phyloP scores from a whole-genome alignment of 1,140 invertebrate species.

The Apis laboriosa region DNA sequence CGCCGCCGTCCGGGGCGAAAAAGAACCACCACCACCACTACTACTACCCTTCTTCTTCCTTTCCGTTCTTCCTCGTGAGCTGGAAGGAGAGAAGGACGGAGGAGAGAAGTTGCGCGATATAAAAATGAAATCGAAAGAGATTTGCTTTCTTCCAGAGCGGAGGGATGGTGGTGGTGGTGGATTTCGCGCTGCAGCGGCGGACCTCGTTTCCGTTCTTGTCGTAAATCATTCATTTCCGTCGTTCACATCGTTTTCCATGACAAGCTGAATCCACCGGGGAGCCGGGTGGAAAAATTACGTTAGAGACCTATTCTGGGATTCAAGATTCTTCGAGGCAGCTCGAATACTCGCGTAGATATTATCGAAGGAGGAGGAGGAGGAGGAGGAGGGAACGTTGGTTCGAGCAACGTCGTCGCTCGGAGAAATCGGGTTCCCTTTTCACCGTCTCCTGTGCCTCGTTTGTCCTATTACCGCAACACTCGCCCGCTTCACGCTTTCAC shows the following conservation, averaged over 20 bases:
- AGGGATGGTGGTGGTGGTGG: background rate
- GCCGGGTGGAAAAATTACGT: slow-evolving; percentile 11
- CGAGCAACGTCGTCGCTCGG: background rate
- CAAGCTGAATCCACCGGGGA: background rate
- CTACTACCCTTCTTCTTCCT: too few relatives aligned
- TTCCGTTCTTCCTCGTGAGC: too few relatives aligned
- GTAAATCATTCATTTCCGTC: slow-evolving; percentile 42
- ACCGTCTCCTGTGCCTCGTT: slow-evolving; percentile 9
- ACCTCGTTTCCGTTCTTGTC: background rate
- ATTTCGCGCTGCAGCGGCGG: background rate
- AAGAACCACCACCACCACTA: background rate
- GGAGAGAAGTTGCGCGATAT: background rate
- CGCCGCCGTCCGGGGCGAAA: background rate
- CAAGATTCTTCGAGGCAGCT: slow-evolving; percentile 9
- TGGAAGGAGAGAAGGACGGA: too few relatives aligned
- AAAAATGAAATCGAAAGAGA: slow-evolving; percentile 17
- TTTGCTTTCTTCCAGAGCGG: background rate
- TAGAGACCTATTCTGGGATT: slow-evolving; percentile 13
- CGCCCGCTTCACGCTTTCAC: background rate
- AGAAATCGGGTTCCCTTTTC: background rate
- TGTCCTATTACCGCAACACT: background rate
- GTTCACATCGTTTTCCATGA: background rate
- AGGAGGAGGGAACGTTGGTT: too few relatives aligned
- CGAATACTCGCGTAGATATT: slow-evolving; percentile 10
- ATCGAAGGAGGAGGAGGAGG: background rate